These are phyloP conservation scores for Cataglyphis hispanica DNA, from an alignment of 1,140 invertebrate species.

Conservation along the genomic window DNA sequence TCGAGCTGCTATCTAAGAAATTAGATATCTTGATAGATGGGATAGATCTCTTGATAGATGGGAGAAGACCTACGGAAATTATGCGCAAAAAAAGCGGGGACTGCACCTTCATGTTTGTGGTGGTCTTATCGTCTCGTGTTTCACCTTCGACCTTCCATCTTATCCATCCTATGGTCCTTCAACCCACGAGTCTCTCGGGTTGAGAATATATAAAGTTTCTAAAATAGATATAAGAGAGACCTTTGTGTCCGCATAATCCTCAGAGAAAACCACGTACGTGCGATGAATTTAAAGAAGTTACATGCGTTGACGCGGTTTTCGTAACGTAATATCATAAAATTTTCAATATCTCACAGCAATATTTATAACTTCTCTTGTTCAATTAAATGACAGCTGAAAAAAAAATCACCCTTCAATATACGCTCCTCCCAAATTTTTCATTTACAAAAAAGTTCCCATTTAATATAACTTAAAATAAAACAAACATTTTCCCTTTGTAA, in stretches of 20 bases:
- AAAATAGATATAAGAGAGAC: conserved; percentile 20
- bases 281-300: conserved; percentile 1
- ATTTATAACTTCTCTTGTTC: background rate
- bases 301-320: background rate
- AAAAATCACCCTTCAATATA: background rate
- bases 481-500: background rate
- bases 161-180: conserved; percentile 40
- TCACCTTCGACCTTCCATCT: conserved; percentile 46
- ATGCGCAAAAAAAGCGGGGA: conserved; percentile 31
- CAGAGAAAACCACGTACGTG: conserved; percentile 7
- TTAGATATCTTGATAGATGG: conserved; percentile 42
- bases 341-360: background rate
- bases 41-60: conserved; percentile 44
- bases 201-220: conserved; percentile 50
- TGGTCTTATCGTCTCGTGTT: conserved; percentile 39
- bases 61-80: conserved; percentile 32
- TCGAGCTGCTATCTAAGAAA: conserved; percentile 16
- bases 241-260: conserved; percentile 18
- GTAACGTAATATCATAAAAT: background rate
- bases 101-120: conserved; percentile 12
- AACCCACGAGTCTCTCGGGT: conserved; percentile 17
- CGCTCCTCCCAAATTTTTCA: background rate
- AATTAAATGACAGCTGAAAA: background rate
- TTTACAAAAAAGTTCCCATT: background rate
- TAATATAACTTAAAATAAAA: background rate